phyloP scores from a whole-genome alignment of 2,888 invertebrate species.

The Oxyscelio sp. region DNA sequence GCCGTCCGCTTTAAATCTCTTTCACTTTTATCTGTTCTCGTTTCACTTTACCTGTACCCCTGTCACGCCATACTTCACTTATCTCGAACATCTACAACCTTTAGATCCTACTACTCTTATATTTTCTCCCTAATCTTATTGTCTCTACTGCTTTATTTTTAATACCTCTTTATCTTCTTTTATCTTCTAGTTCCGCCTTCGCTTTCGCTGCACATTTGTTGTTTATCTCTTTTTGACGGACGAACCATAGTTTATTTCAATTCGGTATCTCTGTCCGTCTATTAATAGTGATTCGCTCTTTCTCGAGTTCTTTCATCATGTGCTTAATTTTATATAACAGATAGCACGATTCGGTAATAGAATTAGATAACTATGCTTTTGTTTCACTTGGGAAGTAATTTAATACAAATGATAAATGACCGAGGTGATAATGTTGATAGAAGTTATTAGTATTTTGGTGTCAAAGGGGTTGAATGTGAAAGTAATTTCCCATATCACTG shows the following conservation, averaged over 20 bases:
- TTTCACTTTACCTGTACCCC: conserved; percentile 47
- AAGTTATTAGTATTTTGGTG: too few relatives aligned
- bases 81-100: conserved; percentile 62
- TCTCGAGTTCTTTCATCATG: background rate
- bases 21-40: conserved; percentile 40
- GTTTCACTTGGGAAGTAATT: too few relatives aligned
- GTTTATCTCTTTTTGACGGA: conserved; percentile 55
- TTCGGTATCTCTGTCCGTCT: conserved; percentile 7
- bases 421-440: too few relatives aligned
- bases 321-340: too few relatives aligned
- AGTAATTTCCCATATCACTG: too few relatives aligned
- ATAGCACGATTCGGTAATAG: too few relatives aligned
- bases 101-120: conserved; percentile 27
- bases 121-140: conserved; percentile 52
- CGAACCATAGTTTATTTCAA: conserved; percentile 35
- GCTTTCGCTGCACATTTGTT: conserved; percentile 3
- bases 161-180: conserved; percentile 64
- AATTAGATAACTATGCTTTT: too few relatives aligned
- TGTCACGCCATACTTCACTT: conserved; percentile 64
- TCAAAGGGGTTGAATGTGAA: too few relatives aligned
- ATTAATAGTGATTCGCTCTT: conserved; percentile 33
- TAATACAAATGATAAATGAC: too few relatives aligned
- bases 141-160: conserved; percentile 63
- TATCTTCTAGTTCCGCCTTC: conserved; percentile 26
- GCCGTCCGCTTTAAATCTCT: conserved; percentile 24